These are phyloP conservation scores for Holotrichia oblita DNA, from an alignment of 1,140 invertebrate species.

Conservation along the genomic window DNA sequence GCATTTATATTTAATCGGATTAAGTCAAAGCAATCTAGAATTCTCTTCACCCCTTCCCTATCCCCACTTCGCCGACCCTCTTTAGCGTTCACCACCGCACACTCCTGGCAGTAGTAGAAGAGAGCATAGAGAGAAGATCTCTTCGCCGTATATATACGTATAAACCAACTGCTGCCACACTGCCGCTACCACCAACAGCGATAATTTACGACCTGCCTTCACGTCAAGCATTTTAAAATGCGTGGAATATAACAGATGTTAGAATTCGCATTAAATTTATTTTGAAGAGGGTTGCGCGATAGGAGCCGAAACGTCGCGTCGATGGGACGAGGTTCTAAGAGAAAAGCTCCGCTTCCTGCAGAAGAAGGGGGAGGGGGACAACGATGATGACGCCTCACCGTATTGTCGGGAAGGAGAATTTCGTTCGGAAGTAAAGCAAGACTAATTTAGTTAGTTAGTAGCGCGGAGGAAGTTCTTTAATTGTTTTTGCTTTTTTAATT, in stretches of 20 bases:
- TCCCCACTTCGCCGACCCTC: background rate
- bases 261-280: slow-evolving; percentile 20
- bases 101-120: background rate
- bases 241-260: slow-evolving; percentile 33
- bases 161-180: too few species aligned
- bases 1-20: slow-evolving; percentile 36
- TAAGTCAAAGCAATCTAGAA: slow-evolving; percentile 25
- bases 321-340: background rate
- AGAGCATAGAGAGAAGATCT: background rate
- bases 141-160: background rate
- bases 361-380: background rate
- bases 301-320: background rate
- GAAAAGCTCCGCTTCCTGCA: background rate
- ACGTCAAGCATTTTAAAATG: slow-evolving; percentile 35
- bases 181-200: background rate
- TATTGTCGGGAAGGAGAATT: too few species aligned
- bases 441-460: too few species aligned
- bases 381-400: background rate
- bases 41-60: background rate
- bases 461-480: too few species aligned
- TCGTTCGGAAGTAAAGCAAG: too few species aligned
- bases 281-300: slow-evolving; percentile 9
- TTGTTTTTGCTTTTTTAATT: too few species aligned
- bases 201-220: slow-evolving; percentile 26
- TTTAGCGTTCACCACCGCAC: background rate